Evolutionary conservation across 1,140 invertebrate genomes (phyloP).

Genomic region (Lepidotrigona ventralis): DNA sequence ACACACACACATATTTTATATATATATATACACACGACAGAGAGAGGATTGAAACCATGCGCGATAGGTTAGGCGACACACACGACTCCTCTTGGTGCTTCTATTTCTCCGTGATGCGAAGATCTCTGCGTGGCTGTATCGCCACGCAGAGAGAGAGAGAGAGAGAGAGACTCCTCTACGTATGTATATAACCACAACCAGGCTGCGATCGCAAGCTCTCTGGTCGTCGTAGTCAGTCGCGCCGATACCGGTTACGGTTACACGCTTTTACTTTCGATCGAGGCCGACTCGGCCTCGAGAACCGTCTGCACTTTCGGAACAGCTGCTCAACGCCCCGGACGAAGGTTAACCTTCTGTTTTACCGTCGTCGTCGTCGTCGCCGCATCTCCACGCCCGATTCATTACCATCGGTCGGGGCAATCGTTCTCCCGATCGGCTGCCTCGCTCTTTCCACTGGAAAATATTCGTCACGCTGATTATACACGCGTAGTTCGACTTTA

Average conservation of each 20-base stretch:
- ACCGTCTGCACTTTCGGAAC: conserved; percentile 43
- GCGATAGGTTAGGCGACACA: conserved; percentile 16
- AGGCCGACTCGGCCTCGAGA: conserved; percentile 46
- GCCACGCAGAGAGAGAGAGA: background rate
- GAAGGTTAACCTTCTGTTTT: conserved; percentile 1
- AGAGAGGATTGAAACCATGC: background rate
- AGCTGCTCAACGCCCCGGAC: conserved; percentile 34
- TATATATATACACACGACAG: no score
- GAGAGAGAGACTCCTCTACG: conserved; percentile 4
- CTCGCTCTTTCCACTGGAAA: background rate
- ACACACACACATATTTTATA: no score
- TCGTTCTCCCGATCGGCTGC: no score
- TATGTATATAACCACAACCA: conserved; percentile 7
- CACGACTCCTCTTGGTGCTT: background rate
- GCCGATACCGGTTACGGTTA: conserved; percentile 49
- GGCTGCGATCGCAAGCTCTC: background rate
- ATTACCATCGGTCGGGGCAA: no score
- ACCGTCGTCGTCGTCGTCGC: no score
- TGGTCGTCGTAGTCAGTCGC: background rate
- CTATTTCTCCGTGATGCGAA: background rate
- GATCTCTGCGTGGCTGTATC: no score
- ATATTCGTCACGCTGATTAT: background rate
- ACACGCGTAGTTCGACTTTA: background rate
- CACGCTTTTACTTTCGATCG: conserved; percentile 47
- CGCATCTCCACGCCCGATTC: no score